These are phyloP conservation scores for Semnopithecus entellus DNA, from an alignment of 2,113 vertebrate species.

Conservation along the genomic window DNA sequence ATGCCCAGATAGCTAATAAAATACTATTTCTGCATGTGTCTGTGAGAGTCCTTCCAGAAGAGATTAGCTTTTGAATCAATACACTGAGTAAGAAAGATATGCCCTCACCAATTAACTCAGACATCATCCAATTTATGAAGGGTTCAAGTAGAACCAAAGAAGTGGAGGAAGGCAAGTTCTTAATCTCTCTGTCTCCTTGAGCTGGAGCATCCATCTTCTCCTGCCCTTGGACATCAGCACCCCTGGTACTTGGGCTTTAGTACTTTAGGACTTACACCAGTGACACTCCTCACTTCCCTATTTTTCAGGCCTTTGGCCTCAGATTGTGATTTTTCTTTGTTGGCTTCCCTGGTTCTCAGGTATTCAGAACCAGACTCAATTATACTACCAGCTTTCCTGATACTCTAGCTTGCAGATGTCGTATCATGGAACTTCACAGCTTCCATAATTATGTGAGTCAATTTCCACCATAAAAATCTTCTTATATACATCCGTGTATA, in stretches of 20 bases:
- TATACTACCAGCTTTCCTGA: background rate
- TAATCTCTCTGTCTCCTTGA: background rate
- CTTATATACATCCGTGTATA: background rate
- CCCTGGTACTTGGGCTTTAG: background rate
- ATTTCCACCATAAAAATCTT: too few species aligned
- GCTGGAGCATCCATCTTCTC: background rate
- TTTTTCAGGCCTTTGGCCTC: too few species aligned
- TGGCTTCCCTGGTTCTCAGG: background rate
- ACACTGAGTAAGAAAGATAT: background rate
- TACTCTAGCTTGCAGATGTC: background rate
- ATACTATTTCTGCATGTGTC: background rate
- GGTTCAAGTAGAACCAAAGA: background rate
- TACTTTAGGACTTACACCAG: background rate
- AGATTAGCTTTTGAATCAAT: background rate
- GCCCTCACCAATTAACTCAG: background rate
- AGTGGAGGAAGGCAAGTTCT: background rate
- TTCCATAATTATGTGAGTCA: too few species aligned
- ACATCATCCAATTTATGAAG: background rate
- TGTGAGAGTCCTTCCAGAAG: background rate
- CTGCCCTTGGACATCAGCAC: background rate
- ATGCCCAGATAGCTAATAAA: background rate
- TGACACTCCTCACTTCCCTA: background rate
- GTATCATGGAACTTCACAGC: too few species aligned
- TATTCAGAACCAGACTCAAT: background rate
- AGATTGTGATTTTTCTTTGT: background rate